These are phyloP conservation scores for Heliothis subflexa DNA, from an alignment of 1,140 invertebrate genomes.

Conservation along the genomic window DNA sequence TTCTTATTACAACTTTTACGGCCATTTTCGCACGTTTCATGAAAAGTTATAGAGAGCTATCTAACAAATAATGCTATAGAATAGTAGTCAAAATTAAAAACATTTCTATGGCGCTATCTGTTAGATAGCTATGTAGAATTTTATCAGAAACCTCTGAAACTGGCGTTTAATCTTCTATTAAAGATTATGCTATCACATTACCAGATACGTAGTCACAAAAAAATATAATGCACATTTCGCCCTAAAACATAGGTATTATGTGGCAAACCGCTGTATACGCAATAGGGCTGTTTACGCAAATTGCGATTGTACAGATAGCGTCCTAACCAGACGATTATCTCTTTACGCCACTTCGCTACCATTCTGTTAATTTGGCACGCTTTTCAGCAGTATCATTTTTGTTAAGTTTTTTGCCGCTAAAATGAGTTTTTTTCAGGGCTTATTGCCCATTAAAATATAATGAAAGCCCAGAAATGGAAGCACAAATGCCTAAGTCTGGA, in stretches of 20 bases:
- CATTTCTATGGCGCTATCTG: too few relatives aligned
- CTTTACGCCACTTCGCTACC: background rate
- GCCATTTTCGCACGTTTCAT: too few relatives aligned
- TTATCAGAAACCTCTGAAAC: too few relatives aligned
- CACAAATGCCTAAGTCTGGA: too few relatives aligned
- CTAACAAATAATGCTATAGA: too few relatives aligned
- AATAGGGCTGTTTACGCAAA: constrained; percentile 30
- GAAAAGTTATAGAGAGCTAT: too few relatives aligned
- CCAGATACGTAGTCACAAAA: constrained; percentile 3
- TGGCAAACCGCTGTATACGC: background rate
- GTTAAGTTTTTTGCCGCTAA: background rate
- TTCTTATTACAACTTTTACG: too few relatives aligned
- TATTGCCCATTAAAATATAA: too few relatives aligned
- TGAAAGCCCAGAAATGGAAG: too few relatives aligned
- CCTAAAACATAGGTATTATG: background rate
- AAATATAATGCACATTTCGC: constrained; percentile 4
- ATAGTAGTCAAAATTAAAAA: too few relatives aligned
- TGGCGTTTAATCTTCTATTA: constrained; percentile 5
- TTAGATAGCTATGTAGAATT: too few relatives aligned
- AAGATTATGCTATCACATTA: background rate
- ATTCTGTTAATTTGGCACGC: constrained; percentile 40
- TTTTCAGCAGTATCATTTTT: background rate
- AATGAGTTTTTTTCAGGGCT: too few relatives aligned
- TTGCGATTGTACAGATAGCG: constrained; percentile 32
- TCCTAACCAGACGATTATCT: constrained; percentile 19